These are phyloP conservation scores for Kradibia gibbosae DNA, from an alignment of 1,140 invertebrate genomes.

Conservation along the genomic window DNA sequence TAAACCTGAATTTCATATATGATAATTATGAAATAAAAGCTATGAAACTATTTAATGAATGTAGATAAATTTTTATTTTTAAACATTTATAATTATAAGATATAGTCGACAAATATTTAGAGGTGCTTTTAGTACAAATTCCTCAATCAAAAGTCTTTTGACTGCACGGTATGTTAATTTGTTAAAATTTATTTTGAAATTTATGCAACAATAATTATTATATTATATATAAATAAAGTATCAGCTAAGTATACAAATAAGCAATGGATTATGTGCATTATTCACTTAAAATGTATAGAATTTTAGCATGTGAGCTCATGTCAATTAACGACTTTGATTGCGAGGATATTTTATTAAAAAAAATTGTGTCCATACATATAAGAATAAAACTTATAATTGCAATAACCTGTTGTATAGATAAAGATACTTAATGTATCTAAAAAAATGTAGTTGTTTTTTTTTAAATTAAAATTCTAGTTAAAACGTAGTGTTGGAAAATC, in stretches of 20 bases:
- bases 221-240: background rate
- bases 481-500: background rate
- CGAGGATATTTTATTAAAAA: background rate
- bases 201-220: background rate
- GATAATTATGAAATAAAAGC: too few relatives aligned
- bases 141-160: background rate
- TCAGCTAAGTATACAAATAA: background rate
- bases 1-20: too few relatives aligned
- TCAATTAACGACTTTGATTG: background rate
- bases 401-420: background rate
- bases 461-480: constrained; percentile 23
- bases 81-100: too few relatives aligned
- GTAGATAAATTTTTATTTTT: too few relatives aligned
- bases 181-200: background rate
- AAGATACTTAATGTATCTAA: background rate
- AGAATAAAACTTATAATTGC: constrained; percentile 14
- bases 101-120: background rate
- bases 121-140: background rate
- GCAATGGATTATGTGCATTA: background rate
- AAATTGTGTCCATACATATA: background rate
- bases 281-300: background rate
- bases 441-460: constrained; percentile 13
- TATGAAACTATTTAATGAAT: too few relatives aligned
- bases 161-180: background rate
- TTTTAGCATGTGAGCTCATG: background rate